Percentiles rank a stretch among this genome's conserved stretches.
Evolutionary conservation across 2,113 vertebrate species (phyloP).

Genomic region (Labrus mixtus): DNA sequence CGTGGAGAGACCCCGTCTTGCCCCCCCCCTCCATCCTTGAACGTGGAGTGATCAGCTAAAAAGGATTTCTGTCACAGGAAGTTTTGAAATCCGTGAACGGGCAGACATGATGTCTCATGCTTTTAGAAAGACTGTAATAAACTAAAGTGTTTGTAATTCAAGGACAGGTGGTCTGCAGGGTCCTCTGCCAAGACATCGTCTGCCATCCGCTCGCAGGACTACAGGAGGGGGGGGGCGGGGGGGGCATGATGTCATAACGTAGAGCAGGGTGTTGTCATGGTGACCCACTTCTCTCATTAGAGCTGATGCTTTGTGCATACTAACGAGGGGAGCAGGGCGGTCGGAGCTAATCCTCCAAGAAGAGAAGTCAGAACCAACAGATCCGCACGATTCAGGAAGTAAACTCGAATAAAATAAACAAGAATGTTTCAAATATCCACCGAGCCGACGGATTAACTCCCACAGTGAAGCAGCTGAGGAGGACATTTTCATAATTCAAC

Average conservation of each 20-base stretch:
- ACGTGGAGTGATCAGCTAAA: constrained; percentile 54
- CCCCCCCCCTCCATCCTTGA: constrained; percentile 29
- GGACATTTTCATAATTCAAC: neutral
- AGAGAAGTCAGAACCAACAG: too few relatives aligned
- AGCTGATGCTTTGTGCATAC: neutral
- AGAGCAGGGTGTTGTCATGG: neutral
- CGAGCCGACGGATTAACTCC: neutral
- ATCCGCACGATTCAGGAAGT: neutral
- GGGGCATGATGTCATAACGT: too few relatives aligned
- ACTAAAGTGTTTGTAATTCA: constrained; percentile 57
- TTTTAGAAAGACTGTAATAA: constrained; percentile 45
- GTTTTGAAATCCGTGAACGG: constrained; percentile 30
- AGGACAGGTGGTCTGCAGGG: constrained; percentile 35
- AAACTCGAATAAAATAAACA: neutral
- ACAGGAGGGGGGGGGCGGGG: neutral
- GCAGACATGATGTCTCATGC: constrained; percentile 12
- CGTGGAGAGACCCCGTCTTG: too few relatives aligned
- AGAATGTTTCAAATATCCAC: neutral
- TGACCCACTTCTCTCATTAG: neutral
- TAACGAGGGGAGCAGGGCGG: neutral
- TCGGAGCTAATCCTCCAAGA: neutral
- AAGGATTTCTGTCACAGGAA: constrained; percentile 35
- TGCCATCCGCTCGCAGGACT: neutral
- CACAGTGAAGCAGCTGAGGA: neutral
- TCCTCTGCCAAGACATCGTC: constrained; percentile 12